These are phyloP conservation scores for human (Homo sapiens) DNA, from an alignment of 2,113 vertebrate species.

Conservation along the genomic window DNA sequence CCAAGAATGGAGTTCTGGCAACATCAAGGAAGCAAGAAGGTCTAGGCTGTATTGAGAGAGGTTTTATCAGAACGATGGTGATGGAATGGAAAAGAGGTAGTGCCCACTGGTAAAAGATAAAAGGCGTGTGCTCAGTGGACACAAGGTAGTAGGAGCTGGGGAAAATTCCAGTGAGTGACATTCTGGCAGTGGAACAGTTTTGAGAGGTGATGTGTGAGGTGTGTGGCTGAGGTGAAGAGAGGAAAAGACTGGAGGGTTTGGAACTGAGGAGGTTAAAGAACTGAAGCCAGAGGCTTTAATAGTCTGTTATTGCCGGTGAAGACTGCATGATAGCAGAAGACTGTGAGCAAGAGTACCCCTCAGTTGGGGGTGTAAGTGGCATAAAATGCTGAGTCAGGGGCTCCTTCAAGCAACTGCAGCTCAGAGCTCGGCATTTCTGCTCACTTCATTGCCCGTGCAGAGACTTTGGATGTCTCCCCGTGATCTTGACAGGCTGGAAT, in stretches of 20 bases:
- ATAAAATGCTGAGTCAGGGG: too few relatives aligned
- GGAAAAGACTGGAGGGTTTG: not conserved
- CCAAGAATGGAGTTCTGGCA: not conserved
- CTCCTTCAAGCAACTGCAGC: not conserved
- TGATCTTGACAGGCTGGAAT: not conserved
- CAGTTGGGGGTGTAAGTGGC: accelerated
- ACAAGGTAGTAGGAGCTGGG: not conserved
- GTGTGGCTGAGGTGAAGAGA: not conserved
- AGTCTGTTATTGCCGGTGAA: accelerated
- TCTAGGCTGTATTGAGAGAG: not conserved
- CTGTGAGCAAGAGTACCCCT: not conserved
- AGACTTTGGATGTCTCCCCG: not conserved
- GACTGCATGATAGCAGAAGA: not conserved
- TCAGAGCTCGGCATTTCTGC: not conserved
- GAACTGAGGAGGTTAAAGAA: not conserved
- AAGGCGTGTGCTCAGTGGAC: not conserved
- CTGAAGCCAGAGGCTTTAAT: not conserved
- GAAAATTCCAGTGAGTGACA: not conserved
- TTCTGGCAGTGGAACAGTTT: not conserved
- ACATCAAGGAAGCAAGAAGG: not conserved
- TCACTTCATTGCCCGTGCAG: accelerated
- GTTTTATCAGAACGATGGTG: accelerated
- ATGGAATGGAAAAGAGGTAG: not conserved
- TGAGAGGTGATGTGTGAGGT: not conserved
- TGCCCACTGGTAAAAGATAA: not conserved